A percentile compares a stretch with the other conserved stretches of the same genome.
Conservation (phyloP, 2,888 invertebrate species). For the Panopea generosa region DNA sequence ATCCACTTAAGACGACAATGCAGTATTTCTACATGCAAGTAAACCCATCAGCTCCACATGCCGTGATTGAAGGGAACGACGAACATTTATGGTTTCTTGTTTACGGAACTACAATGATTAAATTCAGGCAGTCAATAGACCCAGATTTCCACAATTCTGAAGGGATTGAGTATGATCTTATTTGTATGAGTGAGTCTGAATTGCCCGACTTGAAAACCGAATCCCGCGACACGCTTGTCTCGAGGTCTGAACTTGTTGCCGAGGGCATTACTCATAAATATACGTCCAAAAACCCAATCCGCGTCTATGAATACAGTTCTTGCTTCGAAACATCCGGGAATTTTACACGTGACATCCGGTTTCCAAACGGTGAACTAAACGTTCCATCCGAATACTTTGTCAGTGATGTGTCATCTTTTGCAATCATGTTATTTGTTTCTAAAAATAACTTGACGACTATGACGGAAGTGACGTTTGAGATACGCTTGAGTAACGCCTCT, state of each 20-base stretch:
- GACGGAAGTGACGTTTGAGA: constrained; percentile 57
- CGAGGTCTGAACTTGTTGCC: constrained; percentile 59
- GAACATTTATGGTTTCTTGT: constrained; percentile 71
- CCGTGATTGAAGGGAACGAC: constrained; percentile 71
- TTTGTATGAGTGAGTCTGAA: constrained; percentile 75
- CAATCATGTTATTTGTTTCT: constrained; percentile 75
- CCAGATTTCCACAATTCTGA: constrained; percentile 76
- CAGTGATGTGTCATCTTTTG: constrained; percentile 69
- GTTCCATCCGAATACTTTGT: constrained; percentile 74
- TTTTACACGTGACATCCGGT: constrained; percentile 59
- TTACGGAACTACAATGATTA: constrained; percentile 74
- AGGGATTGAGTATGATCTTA: constrained; percentile 75
- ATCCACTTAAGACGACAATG: constrained; percentile 60
- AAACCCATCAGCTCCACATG: constrained; percentile 74
- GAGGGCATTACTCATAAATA: constrained; percentile 69
- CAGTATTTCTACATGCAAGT: constrained; percentile 66
- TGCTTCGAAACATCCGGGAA: constrained; percentile 67
- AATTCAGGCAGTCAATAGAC: constrained; percentile 73
- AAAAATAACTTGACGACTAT: constrained; percentile 64
- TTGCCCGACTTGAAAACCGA: constrained; percentile 35
- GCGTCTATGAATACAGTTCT: constrained; percentile 71
- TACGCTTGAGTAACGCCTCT: constrained; percentile 64
- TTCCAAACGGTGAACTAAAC: constrained; percentile 70
- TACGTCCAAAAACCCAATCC: constrained; percentile 68
- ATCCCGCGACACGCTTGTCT: constrained; percentile 42